Percentiles rank a stretch among this genome's conserved stretches.
These are phyloP conservation scores for Tenodera sinensis DNA, from an alignment of 2,888 invertebrate species.

Conservation along the genomic window DNA sequence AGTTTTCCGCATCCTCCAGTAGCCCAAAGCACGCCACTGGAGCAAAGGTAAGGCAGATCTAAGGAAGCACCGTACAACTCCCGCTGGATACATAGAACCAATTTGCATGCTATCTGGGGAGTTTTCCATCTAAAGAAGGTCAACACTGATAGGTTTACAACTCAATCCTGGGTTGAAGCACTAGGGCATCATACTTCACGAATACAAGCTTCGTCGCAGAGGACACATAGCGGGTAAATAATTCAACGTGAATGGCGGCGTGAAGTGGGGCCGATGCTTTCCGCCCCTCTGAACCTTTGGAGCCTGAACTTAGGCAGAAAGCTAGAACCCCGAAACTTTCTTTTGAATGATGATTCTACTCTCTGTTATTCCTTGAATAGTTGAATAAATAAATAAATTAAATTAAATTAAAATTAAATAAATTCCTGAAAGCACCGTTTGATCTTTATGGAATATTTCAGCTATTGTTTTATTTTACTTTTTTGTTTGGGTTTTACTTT, in stretches of 20 bases:
- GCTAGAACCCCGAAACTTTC: neutral
- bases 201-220: neutral
- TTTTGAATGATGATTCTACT: neutral
- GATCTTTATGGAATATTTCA: no score
- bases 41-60: neutral
- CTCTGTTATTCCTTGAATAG: no score
- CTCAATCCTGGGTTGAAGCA: constrained; percentile 18
- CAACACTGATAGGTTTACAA: constrained; percentile 23
- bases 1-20: neutral
- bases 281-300: neutral
- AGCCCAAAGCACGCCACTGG: neutral
- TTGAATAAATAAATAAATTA: no score
- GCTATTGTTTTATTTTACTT: no score
- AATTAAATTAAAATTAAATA: no score
- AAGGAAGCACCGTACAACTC: neutral
- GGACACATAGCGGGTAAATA: constrained; percentile 8
- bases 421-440: no score
- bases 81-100: constrained; percentile 20
- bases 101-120: constrained; percentile 23
- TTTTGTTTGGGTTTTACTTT: no score
- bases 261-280: neutral
- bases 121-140: constrained; percentile 21
- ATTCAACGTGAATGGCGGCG: constrained; percentile 13
- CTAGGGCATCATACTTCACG: neutral
- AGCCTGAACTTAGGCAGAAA: neutral